Base-by-base conservation (phyloP, 2,113 vertebrate species). In the Varanus salvator region DNA sequence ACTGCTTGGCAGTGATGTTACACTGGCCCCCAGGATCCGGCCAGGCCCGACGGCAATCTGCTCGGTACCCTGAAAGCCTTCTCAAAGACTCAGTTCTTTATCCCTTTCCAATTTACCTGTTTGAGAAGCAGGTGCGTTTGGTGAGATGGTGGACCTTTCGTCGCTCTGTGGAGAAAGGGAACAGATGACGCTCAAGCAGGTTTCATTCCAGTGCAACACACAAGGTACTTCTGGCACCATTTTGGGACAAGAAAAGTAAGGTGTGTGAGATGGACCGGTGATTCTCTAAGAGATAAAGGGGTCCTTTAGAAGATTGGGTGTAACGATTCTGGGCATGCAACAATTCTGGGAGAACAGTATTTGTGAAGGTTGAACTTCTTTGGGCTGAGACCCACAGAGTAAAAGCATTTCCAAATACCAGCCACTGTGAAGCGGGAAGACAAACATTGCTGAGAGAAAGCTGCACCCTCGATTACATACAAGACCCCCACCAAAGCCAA, bases 131-230 rank as follows among this genome's bases (percentile, higher is more conserved):
- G 97, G 94, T 83, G 96, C 96, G 92, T 95, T 96, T 0, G 98
- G 92, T 77, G 97, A 96, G 76, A 98, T 93, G 25, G 97, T 83
- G 38, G 98, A 94, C 96, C 98, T 95, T 93, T 99, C 98, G 89
- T 99, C 98, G 8, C 97, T 98, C 98, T 99, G 97, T 93, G 83
- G 94, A 96, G 68, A 95, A 90, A 94, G 31, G 95, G 87, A 15
- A 84, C 4, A 52, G 19, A 77, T 89, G 44, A 66, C n/a, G 15
- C 44, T 77, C 89, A 78, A 95, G 75, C 50, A 88, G 14, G 88
- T 87, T 86, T 90, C 87, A 95, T n/a, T 77, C 75, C 88, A 89
- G 3, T 5, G 14, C 52, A 84, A 64, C 0, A 8, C 72, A 90
- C 29, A 68, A 6, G 69, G 86, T 21, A 29, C 9, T 21, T 3